phyloP scores from a whole-genome alignment of 2,113 vertebrate species.

The Loxodonta africana region DNA sequence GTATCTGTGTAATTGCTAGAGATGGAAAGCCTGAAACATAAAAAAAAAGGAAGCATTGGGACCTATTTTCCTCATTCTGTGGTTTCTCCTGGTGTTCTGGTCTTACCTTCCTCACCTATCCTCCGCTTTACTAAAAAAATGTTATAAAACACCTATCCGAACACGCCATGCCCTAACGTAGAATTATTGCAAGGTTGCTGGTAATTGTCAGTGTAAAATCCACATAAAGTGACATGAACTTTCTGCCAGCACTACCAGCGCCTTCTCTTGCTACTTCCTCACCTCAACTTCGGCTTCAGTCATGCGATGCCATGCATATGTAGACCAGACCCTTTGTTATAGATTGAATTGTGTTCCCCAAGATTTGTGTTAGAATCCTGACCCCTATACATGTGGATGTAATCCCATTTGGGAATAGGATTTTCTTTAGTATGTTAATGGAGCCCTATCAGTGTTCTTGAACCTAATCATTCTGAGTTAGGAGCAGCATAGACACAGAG shows the following conservation, averaged over 20 bases:
- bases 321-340: neutral
- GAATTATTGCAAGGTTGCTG: neutral
- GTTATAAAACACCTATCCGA: neutral
- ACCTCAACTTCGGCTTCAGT: neutral
- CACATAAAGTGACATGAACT: accelerated
- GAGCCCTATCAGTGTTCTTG: neutral
- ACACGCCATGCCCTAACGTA: neutral
- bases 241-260: accelerated
- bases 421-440: neutral
- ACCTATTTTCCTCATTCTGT: neutral
- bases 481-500: neutral
- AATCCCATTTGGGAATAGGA: neutral
- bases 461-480: neutral
- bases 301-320: accelerated
- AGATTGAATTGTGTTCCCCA: neutral
- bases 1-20: neutral
- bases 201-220: neutral
- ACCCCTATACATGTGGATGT: too few species aligned
- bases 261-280: neutral
- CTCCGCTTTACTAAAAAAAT: neutral
- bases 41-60: neutral
- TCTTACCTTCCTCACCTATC: neutral
- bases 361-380: neutral
- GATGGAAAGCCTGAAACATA: neutral
- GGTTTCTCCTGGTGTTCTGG: neutral